Percentiles rank a stretch among this genome's conserved stretches.
phyloP scores from a whole-genome alignment of 1,140 invertebrate genomes.

The Chionoecetes opilio region DNA sequence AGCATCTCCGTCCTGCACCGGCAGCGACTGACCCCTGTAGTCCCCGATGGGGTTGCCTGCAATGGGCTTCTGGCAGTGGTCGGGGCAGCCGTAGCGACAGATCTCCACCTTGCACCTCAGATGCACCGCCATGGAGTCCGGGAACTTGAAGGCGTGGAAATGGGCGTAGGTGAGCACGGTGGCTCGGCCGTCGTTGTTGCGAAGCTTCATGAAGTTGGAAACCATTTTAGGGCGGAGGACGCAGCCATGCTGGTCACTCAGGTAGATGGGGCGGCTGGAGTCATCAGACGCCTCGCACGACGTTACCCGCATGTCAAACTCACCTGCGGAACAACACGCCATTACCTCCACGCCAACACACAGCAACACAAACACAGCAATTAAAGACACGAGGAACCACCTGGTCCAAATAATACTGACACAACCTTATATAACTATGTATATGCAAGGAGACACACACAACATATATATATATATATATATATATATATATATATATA shows the following conservation, averaged over 20 bases:
- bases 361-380: too few relatives aligned
- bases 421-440: too few relatives aligned
- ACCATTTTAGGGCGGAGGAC: conserved; percentile 97
- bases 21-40: conserved; percentile 58
- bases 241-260: conserved; percentile 97
- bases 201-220: conserved; percentile 85
- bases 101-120: conserved; percentile 97
- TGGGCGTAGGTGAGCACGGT: conserved; percentile 97
- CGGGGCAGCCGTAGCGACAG: conserved; percentile 94
- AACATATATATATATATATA: too few relatives aligned
- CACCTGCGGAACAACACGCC: conserved; percentile 87
- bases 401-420: too few relatives aligned
- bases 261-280: conserved; percentile 91
- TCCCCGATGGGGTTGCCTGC: conserved; percentile 79
- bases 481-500: too few relatives aligned
- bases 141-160: conserved; percentile 98
- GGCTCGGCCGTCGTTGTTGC: conserved; percentile 90
- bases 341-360: not conserved
- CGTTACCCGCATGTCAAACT: conserved; percentile 98
- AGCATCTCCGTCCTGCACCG: conserved; percentile 2
- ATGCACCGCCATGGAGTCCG: conserved; percentile 96
- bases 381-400: not conserved
- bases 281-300: conserved; percentile 97
- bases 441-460: too few relatives aligned
- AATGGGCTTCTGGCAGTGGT: conserved; percentile 89